Percentiles rank a stretch among this genome's conserved stretches.
Evolutionary conservation across 2,797 vertebrate species (phyloP).

Genomic region (Liparis tanakae): DNA sequence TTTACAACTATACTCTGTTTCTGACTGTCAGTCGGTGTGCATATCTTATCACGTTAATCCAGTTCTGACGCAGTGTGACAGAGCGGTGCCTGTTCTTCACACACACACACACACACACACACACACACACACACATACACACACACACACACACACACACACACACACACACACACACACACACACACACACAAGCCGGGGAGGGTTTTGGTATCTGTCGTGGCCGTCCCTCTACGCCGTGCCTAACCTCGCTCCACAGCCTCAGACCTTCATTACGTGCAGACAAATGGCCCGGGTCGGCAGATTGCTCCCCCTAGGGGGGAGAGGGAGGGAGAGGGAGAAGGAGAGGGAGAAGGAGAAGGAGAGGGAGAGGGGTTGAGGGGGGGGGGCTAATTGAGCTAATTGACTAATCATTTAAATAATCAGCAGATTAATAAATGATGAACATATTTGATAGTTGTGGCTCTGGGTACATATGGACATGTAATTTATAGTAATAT

Average conservation of each 20-base stretch:
- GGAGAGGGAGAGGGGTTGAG: slow-evolving; percentile 34
- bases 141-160: slow-evolving; percentile 6
- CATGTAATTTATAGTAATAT: not conserved
- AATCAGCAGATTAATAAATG: not conserved
- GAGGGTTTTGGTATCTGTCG: slow-evolving; percentile 65
- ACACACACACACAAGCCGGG: slow-evolving; percentile 16
- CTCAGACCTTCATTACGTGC: slow-evolving; percentile 76
- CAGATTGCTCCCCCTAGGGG: slow-evolving; percentile 52
- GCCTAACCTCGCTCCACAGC: slow-evolving; percentile 62
- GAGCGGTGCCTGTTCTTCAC: slow-evolving; percentile 33
- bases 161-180: slow-evolving; percentile 17
- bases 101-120: slow-evolving; percentile 17
- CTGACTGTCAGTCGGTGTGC: slow-evolving; percentile 13
- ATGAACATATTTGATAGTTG: not conserved
- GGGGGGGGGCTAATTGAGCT: no score
- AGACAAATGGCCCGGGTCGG: slow-evolving; percentile 69
- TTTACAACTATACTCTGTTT: slow-evolving; percentile 13
- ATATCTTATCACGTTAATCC: slow-evolving; percentile 44
- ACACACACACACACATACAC: slow-evolving; percentile 22
- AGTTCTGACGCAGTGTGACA: slow-evolving; percentile 49
- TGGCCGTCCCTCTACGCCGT: slow-evolving; percentile 55
- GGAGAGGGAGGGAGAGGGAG: slow-evolving; percentile 29
- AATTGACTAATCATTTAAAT: not conserved
- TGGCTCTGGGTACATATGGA: not conserved
- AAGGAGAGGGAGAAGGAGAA: not conserved